These are phyloP conservation scores for Cylas formicarius DNA, from an alignment of 1,140 invertebrate genomes.

Conservation along the genomic window DNA sequence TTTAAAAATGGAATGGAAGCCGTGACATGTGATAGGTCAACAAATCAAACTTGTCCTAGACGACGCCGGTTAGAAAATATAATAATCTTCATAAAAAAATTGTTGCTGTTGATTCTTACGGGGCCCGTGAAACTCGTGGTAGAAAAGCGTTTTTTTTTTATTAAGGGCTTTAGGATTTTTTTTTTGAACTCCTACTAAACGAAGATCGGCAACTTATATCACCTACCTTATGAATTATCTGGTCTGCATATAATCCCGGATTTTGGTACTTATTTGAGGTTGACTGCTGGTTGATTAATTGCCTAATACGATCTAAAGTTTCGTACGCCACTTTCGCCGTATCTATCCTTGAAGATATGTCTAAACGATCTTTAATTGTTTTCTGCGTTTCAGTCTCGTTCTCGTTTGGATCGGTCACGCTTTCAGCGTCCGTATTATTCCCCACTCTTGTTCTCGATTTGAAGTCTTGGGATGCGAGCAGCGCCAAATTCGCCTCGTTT, in stretches of 20 bases:
- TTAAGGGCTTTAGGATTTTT: not conserved
- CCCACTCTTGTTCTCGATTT: not conserved
- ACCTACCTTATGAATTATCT: conserved; percentile 53
- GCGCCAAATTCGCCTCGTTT: conserved; percentile 50
- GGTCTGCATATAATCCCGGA: conserved; percentile 52
- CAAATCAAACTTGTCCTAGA: too few species aligned
- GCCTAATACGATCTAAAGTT: conserved; percentile 28
- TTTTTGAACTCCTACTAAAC: too few species aligned
- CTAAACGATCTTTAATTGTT: conserved; percentile 33
- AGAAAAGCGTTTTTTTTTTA: too few species aligned
- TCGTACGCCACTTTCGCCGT: conserved; percentile 10
- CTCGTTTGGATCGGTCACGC: conserved; percentile 24
- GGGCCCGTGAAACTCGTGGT: too few species aligned
- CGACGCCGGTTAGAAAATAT: too few species aligned
- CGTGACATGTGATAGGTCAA: too few species aligned
- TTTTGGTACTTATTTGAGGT: conserved; percentile 26
- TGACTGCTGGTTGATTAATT: conserved; percentile 28
- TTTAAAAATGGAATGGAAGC: too few species aligned
- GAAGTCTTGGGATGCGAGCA: conserved; percentile 47
- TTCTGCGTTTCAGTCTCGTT: conserved; percentile 33
- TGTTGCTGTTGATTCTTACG: too few species aligned
- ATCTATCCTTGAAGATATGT: conserved; percentile 14
- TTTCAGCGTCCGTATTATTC: conserved; percentile 26
- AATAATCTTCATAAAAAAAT: too few species aligned
- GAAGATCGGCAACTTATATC: too few species aligned